Conservation (phyloP, 2,113 vertebrate species). For the Pteruthius melanotis region DNA sequence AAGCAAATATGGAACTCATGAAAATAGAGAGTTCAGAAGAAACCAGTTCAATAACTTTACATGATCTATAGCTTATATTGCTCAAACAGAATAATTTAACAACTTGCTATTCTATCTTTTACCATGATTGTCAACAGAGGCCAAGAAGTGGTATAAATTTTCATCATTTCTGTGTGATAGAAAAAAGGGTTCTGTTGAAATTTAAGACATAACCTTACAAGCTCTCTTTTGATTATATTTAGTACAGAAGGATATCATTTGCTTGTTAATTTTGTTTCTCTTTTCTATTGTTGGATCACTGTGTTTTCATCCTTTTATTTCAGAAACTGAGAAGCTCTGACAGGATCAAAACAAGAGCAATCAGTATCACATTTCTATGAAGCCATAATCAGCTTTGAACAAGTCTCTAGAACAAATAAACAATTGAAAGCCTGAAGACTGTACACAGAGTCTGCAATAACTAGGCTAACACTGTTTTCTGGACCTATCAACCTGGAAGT, state of each 20-base stretch:
- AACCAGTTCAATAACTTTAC: background rate
- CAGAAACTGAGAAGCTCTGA: background rate
- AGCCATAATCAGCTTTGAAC: slow-evolving; percentile 1
- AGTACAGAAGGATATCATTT: background rate
- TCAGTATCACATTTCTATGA: background rate
- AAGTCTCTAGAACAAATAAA: background rate
- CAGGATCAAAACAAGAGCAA: slow-evolving; percentile 1
- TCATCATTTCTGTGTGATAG: background rate
- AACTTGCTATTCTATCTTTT: background rate
- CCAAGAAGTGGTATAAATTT: background rate
- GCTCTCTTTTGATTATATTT: slow-evolving; percentile 13
- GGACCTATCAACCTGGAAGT: background rate
- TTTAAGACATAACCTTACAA: background rate
- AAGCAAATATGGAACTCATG: background rate
- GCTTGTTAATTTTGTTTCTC: slow-evolving; percentile 3
- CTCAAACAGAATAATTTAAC: slow-evolving; percentile 2
- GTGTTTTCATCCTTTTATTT: background rate
- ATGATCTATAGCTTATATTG: background rate
- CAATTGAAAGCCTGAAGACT: background rate
- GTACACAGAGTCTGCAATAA: background rate
- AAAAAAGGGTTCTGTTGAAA: background rate
- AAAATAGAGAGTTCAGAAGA: background rate
- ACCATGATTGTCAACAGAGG: background rate
- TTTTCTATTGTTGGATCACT: background rate
- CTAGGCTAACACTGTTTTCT: background rate